Evolutionary conservation across 2,113 vertebrate genomes (phyloP).

Genomic region (Spilogale gracilis): DNA sequence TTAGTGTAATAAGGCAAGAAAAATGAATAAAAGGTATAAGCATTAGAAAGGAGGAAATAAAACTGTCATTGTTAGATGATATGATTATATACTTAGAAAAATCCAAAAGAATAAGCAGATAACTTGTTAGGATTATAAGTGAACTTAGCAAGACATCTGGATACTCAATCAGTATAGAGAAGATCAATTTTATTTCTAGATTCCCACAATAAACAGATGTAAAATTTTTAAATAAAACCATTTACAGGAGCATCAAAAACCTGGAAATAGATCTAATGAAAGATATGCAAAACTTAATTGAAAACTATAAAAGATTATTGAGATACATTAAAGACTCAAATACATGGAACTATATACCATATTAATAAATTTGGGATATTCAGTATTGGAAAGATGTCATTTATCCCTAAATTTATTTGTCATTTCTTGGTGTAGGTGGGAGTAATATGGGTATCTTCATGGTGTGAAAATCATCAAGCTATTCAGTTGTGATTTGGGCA

Average conservation of each 20-base stretch:
- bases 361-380: constrained; percentile 7
- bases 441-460: neutral
- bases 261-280: constrained; percentile 24
- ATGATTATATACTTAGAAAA: neutral
- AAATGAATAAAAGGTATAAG: neutral
- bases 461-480: neutral
- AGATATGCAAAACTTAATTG: neutral
- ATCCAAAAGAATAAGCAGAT: constrained; percentile 40
- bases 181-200: constrained; percentile 24
- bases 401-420: neutral
- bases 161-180: neutral
- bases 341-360: neutral
- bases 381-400: neutral
- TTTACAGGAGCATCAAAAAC: neutral
- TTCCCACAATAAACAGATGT: neutral
- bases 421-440: neutral
- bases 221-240: neutral
- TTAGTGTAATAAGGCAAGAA: neutral
- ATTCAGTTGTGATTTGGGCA: neutral
- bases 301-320: constrained; percentile 7
- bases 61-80: neutral
- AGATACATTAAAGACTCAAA: constrained; percentile 10
- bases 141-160: neutral
- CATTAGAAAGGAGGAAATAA: constrained; percentile 37
- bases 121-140: neutral